Evolutionary conservation across 2,888 invertebrate species (phyloP).

Genomic region (Teleiodes luculella): DNA sequence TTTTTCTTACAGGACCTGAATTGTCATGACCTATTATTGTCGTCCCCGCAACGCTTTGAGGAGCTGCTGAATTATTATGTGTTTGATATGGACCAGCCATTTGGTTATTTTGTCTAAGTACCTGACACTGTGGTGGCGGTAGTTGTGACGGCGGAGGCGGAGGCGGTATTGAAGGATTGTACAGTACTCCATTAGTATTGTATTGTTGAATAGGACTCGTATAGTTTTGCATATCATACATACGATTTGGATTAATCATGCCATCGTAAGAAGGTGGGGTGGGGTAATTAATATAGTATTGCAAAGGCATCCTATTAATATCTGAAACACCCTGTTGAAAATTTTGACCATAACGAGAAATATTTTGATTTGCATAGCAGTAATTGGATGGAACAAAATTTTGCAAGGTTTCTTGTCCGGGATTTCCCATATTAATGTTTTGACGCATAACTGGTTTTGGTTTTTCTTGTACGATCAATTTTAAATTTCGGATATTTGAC

Average conservation of each 20-base stretch:
- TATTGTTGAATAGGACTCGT: background rate
- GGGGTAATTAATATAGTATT: background rate
- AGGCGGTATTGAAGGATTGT: background rate
- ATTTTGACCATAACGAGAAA: background rate
- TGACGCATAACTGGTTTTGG: background rate
- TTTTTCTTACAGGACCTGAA: constrained; percentile 29
- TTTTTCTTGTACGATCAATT: background rate
- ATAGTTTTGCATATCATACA: no score
- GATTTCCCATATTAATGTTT: background rate
- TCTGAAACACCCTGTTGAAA: background rate
- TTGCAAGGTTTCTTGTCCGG: background rate
- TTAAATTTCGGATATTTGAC: no score
- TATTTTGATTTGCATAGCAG: background rate
- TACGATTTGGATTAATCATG: constrained; percentile 11
- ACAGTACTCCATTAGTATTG: background rate
- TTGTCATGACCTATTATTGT: constrained; percentile 28
- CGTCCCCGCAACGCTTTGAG: constrained; percentile 12
- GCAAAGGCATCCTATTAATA: background rate
- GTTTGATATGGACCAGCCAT: background rate
- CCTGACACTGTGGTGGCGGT: constrained; percentile 12
- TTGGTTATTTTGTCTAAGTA: background rate
- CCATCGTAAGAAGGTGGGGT: constrained; percentile 1
- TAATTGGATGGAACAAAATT: background rate
- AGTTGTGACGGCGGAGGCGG: constrained; percentile 19
- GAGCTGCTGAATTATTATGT: background rate